Evolutionary conservation across 1,140 invertebrate genomes (phyloP), one percentile per base, ranked within the genome.

Genomic region (Patella vulgata): DNA sequence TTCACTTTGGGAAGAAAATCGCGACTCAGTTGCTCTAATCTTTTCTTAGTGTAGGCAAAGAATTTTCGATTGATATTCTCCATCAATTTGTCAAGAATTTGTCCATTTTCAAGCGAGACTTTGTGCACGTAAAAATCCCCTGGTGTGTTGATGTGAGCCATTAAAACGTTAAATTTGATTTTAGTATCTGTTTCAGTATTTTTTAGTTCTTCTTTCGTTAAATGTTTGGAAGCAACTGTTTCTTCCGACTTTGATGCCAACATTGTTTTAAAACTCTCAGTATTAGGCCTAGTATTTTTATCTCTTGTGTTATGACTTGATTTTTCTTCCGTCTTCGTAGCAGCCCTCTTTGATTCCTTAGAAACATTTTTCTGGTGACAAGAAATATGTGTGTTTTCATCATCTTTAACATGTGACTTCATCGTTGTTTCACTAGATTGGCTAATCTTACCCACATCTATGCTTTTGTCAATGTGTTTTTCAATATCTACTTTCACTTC

Each of bases 121-220:
- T 57, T 42, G 57, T 74, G 72, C 4, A 74, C 53, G 31, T 67
- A 71, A 30, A 74, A 74, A 43, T 65, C 39, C 4, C 55, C 53
- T 0, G 66, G 69, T 21, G 63, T 66, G n/a, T 64, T 40, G 25
- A 67, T 51, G 23, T 66, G 58, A 30, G 72, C 63, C 5, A 61
- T 31, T 54, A 71, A 62, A 1, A 68, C 60, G 28, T 63, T 57
- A 21, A 54, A 48, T 40, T 55, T 27, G 46, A 61, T 30, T 4
- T 47, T 19, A 0, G 25, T 28, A 39, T 54, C 30, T 36, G 36
- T 11, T 39, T 50, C 23, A 51, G 42, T 51, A 3, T 58, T 47
- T 17, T 31, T 9, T 5, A 31, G 30, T 12, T 39, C 23, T 30
- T 31, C 39, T 23, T 36, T 14, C 21, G 46, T 1, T 36, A 31